Evolutionary conservation across 2,797 vertebrate genomes (phyloP), one percentile per base, ranked within the genome.

Genomic region (Semaprochilodus insignis): DNA sequence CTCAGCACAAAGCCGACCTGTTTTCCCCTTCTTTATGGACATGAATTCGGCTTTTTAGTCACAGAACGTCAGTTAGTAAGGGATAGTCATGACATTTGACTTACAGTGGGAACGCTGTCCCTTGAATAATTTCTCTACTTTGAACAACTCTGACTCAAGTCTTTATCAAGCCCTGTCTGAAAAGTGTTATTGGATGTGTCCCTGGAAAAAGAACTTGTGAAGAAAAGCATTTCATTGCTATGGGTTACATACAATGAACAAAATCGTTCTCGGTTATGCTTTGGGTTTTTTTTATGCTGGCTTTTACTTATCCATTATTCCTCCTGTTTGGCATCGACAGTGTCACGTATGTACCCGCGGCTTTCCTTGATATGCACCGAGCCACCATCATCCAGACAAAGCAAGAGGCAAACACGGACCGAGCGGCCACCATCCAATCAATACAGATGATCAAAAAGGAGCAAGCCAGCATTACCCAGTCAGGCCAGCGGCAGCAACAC

Each of bases 261-360:
- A 19, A 31, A 63, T 63, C 25, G 15, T 7, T 17, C 15, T 52
- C 5, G 52, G 51, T 8, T 55, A 13, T 5, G 34, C 15, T 17
- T 54, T 17, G 16, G 52, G 10, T 36, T 52, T 13, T 52, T 13
- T 34, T 1, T 48, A 13, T 31, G 51, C 10, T 34, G 21, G 17
- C 2, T 57, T 72, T 16, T 31, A 34, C 2, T 44, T 3, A 16
- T 60, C 3, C 34, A 44, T 17, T 55, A 11, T 80, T 14, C 65
- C 23, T 73, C 74, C 71, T 60, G 27, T 34, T 34, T 57, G 57
- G 19, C 34, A 60, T 66, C 79, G 48, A 59, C 78, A 88, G 86
- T 70, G 71, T 87, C 71, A 87, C 65, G 11, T 88, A 88, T 15
- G 82, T 88, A 59, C 86, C 87, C 66, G 86, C 82, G n/a, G 78